Conservation (phyloP, 2,113 vertebrate species). For the Accipiter virgatus region DNA sequence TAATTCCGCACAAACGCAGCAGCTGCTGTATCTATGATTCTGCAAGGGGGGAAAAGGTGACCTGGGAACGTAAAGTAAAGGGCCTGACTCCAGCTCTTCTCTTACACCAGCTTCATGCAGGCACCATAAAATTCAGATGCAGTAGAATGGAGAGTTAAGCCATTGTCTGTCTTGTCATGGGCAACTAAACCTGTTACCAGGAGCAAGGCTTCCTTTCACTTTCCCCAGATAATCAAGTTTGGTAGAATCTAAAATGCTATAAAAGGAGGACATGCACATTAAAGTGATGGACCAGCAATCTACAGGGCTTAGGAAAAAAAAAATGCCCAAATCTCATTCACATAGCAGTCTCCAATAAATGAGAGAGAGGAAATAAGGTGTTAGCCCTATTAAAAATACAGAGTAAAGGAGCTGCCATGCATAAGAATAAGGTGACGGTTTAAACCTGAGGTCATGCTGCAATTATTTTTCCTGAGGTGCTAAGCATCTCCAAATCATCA, state of each 20-base stretch:
- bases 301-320: not conserved
- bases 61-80: not conserved
- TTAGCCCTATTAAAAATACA: not conserved
- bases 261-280: not conserved
- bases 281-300: not conserved
- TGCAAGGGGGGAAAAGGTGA: not conserved
- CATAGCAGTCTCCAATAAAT: not conserved
- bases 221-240: not conserved
- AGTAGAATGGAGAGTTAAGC: not conserved
- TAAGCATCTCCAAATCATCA: slow-evolving; percentile 36
- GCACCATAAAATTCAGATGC: not conserved
- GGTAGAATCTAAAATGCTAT: not conserved
- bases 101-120: not conserved
- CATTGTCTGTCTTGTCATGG: not conserved
- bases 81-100: not conserved
- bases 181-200: not conserved
- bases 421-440: not conserved
- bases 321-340: not conserved
- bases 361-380: slow-evolving; percentile 1
- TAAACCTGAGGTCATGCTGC: slow-evolving; percentile 12
- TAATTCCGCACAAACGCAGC: not conserved
- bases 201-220: not conserved
- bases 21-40: not conserved
- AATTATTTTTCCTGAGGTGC: slow-evolving; percentile 37
- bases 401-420: not conserved